Evolutionary conservation across 2,113 vertebrate genomes (phyloP).

Genomic region (Ceuthmochares aereus): DNA sequence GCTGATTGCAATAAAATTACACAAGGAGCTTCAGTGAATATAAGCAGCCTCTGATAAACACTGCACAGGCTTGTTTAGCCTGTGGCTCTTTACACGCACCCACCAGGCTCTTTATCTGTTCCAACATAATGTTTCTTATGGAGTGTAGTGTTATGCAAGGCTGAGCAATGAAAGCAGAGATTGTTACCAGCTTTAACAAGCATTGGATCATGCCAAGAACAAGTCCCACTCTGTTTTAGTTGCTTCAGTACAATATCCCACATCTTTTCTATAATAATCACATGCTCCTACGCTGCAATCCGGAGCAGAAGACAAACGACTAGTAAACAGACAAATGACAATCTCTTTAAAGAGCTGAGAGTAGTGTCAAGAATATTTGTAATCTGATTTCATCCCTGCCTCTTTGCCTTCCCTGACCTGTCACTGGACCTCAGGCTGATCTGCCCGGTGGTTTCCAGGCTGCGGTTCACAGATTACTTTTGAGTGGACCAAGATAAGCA

Average conservation of each 20-base stretch:
- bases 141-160: slow-evolving; percentile 22
- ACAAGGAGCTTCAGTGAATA: background rate
- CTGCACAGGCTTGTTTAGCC: slow-evolving; percentile 60
- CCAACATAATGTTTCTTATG: background rate
- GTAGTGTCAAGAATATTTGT: background rate
- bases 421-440: background rate
- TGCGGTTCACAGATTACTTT: background rate
- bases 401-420: background rate
- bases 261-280: slow-evolving; percentile 54
- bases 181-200: slow-evolving; percentile 42
- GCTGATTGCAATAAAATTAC: background rate
- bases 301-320: background rate
- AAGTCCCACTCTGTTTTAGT: slow-evolving; percentile 46
- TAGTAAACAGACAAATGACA: background rate
- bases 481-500: background rate
- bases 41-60: slow-evolving; percentile 30
- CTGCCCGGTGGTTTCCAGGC: background rate
- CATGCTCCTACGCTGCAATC: slow-evolving; percentile 10
- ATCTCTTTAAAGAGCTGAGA: background rate
- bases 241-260: slow-evolving; percentile 22
- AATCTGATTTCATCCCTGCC: background rate
- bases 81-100: slow-evolving; percentile 58
- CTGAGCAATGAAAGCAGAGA: slow-evolving; percentile 44
- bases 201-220: slow-evolving; percentile 30
- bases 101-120: slow-evolving; percentile 34